A percentile compares a stretch with the other conserved stretches of the same genome.
Conservation (phyloP, 2,113 vertebrate species). For the Chaetops frenatus region DNA sequence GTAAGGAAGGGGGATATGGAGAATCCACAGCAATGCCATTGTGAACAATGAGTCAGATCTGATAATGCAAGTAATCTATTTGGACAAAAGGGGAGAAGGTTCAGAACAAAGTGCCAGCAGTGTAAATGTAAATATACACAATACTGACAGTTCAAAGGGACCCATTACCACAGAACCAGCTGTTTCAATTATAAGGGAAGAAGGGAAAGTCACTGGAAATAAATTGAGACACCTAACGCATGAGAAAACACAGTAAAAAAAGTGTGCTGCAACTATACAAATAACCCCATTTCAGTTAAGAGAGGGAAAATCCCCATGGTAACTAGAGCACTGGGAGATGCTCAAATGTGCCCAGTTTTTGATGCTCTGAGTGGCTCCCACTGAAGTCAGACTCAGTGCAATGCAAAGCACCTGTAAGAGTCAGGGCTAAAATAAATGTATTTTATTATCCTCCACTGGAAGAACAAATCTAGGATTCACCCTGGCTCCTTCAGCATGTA, state of each 20-base stretch:
- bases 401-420: background rate
- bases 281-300: background rate
- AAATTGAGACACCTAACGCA: background rate
- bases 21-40: background rate
- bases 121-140: slow-evolving; percentile 41
- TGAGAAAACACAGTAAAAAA: background rate
- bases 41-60: slow-evolving; percentile 11
- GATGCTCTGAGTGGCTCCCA: background rate
- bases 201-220: background rate
- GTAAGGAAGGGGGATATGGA: background rate
- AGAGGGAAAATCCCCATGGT: accelerated
- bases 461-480: background rate
- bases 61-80: slow-evolving; percentile 25
- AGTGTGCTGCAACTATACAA: background rate
- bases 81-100: slow-evolving; percentile 43
- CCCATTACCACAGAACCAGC: slow-evolving; percentile 40
- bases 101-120: slow-evolving; percentile 35
- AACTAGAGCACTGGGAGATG: background rate
- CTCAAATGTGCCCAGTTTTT: accelerated
- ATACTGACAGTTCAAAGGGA: slow-evolving; percentile 28
- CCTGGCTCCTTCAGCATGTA: background rate
- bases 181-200: slow-evolving; percentile 6
- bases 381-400: background rate
- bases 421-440: background rate
- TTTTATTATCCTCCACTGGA: background rate